Evolutionary conservation across 2,113 vertebrate species (phyloP), one percentile per base, ranked within the genome.

Genomic region (Tiliqua scincoides): DNA sequence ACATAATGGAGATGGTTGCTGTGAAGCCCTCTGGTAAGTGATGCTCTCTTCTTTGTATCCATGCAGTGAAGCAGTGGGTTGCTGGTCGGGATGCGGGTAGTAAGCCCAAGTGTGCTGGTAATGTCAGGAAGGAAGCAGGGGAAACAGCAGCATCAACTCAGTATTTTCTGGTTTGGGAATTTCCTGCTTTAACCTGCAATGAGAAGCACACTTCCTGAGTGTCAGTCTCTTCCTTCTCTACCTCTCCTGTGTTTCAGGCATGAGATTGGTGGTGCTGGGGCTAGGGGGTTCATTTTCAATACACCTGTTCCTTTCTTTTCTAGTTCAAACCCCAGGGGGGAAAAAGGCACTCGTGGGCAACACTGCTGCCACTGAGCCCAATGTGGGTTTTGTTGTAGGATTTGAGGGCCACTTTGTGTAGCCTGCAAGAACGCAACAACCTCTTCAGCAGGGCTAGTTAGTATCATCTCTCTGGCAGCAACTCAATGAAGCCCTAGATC

Each of bases 11-110:
- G 18, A 79, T 79, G 25, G 81, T 57, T 75, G 54, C 30, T 82
- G 82, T 82, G 17, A 91, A 91, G 89, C 32, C 23, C 71, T 87
- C 80, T 88, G 88, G 94, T 94, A 52, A 93, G 91, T 43, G 23
- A 5, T 27, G 6, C 23, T 17, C 27, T 1, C 9, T n/a, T 68
- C 37, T 6, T 15, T 30, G 3, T 52, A 15, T 20, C 4, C 74
- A 35, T 32, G 48, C 43, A 18, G 23, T 68, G 70, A 18, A 43
- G 23, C 15, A 8, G 74, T 82, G 57, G 27, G 62, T 20, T 84
- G 70, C 71, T 57, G 23, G 48, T 70, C 84, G 27, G 43, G 63
- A 27, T 8, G n/a, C 6, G n/a, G 7, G n/a, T 59, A 21, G 23
- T 18, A 17, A 82, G 48, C 21, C 12, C 30, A 54, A 65, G 79